Base-by-base conservation (phyloP, 2,888 invertebrate species). In the Boloria selene region DNA sequence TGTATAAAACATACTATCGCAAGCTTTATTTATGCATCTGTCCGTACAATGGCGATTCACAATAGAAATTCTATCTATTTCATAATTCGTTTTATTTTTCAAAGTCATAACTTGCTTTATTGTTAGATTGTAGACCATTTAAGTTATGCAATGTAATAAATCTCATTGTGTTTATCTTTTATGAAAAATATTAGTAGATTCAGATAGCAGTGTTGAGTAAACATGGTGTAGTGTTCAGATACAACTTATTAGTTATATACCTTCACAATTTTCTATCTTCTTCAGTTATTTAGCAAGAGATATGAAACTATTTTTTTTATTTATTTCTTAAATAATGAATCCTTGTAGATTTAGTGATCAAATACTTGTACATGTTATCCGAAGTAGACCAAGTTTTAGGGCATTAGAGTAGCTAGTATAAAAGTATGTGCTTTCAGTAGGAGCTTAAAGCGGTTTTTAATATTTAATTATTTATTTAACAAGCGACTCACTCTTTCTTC, bases 181-280 rank as follows among this genome's bases (percentile, higher is more conserved):
- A 76, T 78, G 75, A 83, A 79, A 79, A 77, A 79, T 81, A 82
- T 85, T 80, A 75, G 77, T 70, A 83, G 86, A 86, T 86, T 77
- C 70, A 86, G 86, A 86, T 86, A 82, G 74, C 73, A 75, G 71
- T 74, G 72, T 45, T 55, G 60, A 58, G 61, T 64, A 66, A 69
- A 66, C 51, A 63, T 50, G 53, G 50, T 49, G 54, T 53, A 38
- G 61, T 45, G 50, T 64, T 56, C 38, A 64, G 61, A 66, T 61
- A 52, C 38, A 44, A 60, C 65, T 55, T 65, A 58, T 66, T 69
- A 52, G 26, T 58, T 64, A 58, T 58, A 38, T 14, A 4, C 13
- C 47, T 10, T 50, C 1, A 59, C 0, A 49, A 16, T 47, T 17
- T 59, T 50, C 13, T 38, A 14, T 38, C 17, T 31, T 59, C 14